phyloP scores from a whole-genome alignment of 2,113 vertebrate species.

The Corapipo altera region DNA sequence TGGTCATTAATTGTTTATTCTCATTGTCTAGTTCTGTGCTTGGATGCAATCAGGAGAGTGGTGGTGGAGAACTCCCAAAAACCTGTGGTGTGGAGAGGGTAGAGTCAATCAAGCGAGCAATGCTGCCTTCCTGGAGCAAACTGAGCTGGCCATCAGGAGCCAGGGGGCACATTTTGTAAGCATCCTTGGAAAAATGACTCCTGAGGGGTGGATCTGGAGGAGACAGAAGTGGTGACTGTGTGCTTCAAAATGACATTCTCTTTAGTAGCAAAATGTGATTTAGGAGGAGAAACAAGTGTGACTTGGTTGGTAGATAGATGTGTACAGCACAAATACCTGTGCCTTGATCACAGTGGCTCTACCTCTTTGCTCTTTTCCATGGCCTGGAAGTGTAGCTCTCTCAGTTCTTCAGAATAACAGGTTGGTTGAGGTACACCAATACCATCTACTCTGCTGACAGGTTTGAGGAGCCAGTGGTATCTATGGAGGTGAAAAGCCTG shows the following conservation, averaged over 20 bases:
- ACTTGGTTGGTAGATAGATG: neutral
- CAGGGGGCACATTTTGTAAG: neutral
- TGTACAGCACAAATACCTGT: neutral
- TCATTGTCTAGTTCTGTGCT: neutral
- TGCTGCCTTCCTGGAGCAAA: neutral
- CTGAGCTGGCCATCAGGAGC: neutral
- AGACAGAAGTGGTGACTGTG: neutral
- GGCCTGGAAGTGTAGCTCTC: neutral
- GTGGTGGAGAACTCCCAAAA: neutral
- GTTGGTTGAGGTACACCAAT: neutral
- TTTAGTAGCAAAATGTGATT: neutral
- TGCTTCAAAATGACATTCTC: neutral
- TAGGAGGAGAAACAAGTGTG: neutral
- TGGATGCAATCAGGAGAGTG: neutral
- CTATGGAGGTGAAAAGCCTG: neutral
- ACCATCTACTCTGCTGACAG: neutral
- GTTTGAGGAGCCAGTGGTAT: neutral
- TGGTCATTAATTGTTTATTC: neutral
- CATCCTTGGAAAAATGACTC: neutral
- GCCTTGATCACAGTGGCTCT: neutral
- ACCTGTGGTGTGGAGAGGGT: neutral
- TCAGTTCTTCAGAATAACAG: neutral
- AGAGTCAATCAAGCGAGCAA: neutral
- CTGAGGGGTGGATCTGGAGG: neutral
- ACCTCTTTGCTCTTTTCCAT: neutral